Conservation (phyloP, 2,113 vertebrate genomes). For the Seriola rivoliana region DNA sequence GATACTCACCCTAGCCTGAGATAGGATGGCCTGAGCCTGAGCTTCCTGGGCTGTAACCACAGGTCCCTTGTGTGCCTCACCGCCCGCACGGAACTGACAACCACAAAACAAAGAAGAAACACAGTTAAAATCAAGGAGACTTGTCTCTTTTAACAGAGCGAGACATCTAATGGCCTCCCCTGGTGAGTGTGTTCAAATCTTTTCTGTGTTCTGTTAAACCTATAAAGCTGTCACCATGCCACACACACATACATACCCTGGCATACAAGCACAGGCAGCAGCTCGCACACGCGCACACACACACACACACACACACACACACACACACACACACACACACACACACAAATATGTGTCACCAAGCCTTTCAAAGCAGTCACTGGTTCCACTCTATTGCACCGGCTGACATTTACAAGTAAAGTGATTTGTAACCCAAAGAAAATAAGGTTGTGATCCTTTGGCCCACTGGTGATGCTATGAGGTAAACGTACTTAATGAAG, state of each 20-base stretch:
- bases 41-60: slow-evolving; percentile 94
- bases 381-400: slow-evolving; percentile 70
- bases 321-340: background rate
- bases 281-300: slow-evolving; percentile 8
- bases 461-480: slow-evolving; percentile 54
- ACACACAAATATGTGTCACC: slow-evolving; percentile 52
- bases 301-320: slow-evolving; percentile 14
- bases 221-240: slow-evolving; percentile 54
- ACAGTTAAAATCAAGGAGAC: slow-evolving; percentile 54
- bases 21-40: slow-evolving; percentile 97
- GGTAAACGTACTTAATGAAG: slow-evolving; percentile 60
- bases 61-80: slow-evolving; percentile 94
- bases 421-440: slow-evolving; percentile 77
- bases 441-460: slow-evolving; percentile 63
- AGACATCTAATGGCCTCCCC: slow-evolving; percentile 19
- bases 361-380: slow-evolving; percentile 60
- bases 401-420: slow-evolving; percentile 78
- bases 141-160: slow-evolving; percentile 52
- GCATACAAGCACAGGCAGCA: background rate
- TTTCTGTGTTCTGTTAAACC: slow-evolving; percentile 10
- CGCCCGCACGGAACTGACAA: slow-evolving; percentile 94
- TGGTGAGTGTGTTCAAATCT: slow-evolving; percentile 34
- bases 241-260: background rate
- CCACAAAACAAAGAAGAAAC: slow-evolving; percentile 34
- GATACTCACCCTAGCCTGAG: slow-evolving; percentile 93